Conservation (phyloP, 1,140 invertebrate genomes). For the Steinernema feltiae region DNA sequence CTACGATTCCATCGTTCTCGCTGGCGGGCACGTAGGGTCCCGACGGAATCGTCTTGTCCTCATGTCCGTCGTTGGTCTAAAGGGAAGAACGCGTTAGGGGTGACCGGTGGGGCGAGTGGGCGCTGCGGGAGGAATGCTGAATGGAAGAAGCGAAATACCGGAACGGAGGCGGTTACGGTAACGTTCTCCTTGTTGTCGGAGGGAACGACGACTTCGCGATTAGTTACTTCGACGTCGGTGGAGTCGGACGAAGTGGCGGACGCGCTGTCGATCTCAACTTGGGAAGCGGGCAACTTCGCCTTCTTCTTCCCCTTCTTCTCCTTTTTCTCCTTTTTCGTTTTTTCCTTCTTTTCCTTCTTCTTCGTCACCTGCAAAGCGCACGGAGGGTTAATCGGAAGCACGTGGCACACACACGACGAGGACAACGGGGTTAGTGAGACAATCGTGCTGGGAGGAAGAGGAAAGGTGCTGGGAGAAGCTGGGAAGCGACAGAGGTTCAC, state of each 20-base stretch:
- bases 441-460: background rate
- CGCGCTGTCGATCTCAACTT: background rate
- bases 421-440: background rate
- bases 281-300: background rate
- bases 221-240: background rate
- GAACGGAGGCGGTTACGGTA: background rate
- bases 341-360: constrained; percentile 5
- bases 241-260: background rate
- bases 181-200: background rate
- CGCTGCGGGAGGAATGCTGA: constrained; percentile 7
- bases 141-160: background rate
- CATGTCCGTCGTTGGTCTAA: background rate
- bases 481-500: background rate
- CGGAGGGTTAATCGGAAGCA: constrained; percentile 9
- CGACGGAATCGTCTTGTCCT: constrained; percentile 25
- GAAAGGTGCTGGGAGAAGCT: background rate
- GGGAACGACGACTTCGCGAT: background rate
- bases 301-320: background rate
- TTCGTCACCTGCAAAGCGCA: background rate
- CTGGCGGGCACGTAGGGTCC: constrained; percentile 38
- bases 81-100: background rate
- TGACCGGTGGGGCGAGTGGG: background rate
- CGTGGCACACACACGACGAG: background rate
- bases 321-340: background rate
- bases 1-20: constrained; percentile 33